Percentiles rank a stretch among this genome's conserved stretches.
Conservation (phyloP, 2,113 vertebrate species). For the Malurus cyaneus region DNA sequence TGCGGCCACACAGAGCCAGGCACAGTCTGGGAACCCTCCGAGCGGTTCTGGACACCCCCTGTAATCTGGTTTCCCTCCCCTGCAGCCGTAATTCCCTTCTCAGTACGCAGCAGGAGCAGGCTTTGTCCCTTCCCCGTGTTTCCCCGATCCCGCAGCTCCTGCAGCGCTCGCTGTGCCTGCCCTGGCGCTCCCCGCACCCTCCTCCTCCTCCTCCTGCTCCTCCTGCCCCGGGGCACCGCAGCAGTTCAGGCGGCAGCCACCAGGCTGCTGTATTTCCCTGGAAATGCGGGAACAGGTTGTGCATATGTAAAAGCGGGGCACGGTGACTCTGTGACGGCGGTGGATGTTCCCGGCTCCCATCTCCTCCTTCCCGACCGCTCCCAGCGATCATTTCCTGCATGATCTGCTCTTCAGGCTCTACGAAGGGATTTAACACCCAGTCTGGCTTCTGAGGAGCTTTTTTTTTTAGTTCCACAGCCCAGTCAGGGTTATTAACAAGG, state of each 20-base stretch:
- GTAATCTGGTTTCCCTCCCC: background rate
- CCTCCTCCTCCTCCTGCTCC: background rate
- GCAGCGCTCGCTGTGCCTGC: background rate
- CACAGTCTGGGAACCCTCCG: background rate
- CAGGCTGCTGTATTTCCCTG: constrained; percentile 65
- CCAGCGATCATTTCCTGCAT: background rate
- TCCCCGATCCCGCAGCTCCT: background rate
- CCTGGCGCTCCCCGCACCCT: background rate
- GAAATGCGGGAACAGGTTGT: constrained; percentile 24
- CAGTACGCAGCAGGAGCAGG: background rate
- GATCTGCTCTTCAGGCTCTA: background rate
- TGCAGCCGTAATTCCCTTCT: background rate
- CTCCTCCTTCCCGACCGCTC: background rate
- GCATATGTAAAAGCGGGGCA: background rate
- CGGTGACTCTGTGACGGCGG: background rate
- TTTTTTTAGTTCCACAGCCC: background rate
- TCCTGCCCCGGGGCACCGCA: background rate
- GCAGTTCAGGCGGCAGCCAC: constrained; percentile 57
- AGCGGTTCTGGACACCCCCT: background rate
- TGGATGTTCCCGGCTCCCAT: background rate
- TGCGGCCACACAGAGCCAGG: background rate
- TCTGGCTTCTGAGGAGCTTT: background rate
- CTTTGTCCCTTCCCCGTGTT: rapidly evolving
- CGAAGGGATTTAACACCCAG: rapidly evolving
- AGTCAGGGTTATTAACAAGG: background rate